Evolutionary conservation across 2,888 invertebrate genomes (phyloP).

Genomic region (Diplazon laetatorius): DNA sequence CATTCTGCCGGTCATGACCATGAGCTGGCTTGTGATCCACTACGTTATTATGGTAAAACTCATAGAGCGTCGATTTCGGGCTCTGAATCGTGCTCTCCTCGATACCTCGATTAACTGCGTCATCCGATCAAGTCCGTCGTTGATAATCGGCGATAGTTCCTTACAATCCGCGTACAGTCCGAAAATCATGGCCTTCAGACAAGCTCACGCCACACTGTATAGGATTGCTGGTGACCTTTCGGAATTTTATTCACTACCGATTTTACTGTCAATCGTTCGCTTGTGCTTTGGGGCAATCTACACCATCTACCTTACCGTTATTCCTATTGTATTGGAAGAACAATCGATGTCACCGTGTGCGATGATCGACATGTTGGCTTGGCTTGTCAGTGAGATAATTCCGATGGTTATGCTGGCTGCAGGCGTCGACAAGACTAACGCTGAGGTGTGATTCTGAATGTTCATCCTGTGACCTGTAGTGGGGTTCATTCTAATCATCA

Average conservation of each 20-base stretch:
- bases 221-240: conserved; percentile 34
- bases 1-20: conserved; percentile 34
- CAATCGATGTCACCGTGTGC: neutral
- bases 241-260: conserved; percentile 57
- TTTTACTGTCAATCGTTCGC: conserved; percentile 13
- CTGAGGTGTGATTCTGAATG: conserved; percentile 35
- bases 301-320: conserved; percentile 38
- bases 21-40: conserved; percentile 46
- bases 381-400: conserved; percentile 26
- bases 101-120: neutral
- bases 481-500: neutral
- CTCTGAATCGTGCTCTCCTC: conserved; percentile 41
- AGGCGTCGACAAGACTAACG: conserved; percentile 20
- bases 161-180: neutral
- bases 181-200: conserved; percentile 40
- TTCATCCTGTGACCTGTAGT: no score
- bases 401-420: conserved; percentile 51
- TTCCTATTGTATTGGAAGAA: conserved; percentile 23
- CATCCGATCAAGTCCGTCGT: conserved; percentile 1
- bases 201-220: conserved; percentile 38
- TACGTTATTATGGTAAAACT: conserved; percentile 47
- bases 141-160: neutral
- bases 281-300: conserved; percentile 37
- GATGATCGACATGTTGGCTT: neutral
- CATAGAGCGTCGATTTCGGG: conserved; percentile 37